These are phyloP conservation scores for Oryzias javanicus DNA, from an alignment of 2,113 vertebrate species.

Conservation along the genomic window DNA sequence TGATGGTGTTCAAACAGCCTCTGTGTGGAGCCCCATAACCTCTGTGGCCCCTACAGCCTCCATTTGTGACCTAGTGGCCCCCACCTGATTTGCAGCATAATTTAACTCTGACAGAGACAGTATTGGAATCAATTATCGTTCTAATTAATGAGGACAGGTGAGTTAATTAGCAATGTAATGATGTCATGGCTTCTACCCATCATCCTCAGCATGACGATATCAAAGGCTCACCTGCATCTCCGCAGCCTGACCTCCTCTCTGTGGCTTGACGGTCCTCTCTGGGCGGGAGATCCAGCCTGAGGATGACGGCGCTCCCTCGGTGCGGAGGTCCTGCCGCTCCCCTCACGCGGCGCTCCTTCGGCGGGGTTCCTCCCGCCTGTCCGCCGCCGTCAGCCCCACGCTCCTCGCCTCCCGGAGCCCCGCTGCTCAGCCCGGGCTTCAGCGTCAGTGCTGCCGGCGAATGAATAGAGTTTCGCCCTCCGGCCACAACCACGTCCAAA, in stretches of 20 bases:
- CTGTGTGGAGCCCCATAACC: neutral
- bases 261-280: neutral
- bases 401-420: neutral
- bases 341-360: slow-evolving; percentile 4
- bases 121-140: neutral
- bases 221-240: slow-evolving; percentile 45
- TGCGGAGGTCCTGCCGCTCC: neutral
- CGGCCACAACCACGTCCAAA: slow-evolving; percentile 19
- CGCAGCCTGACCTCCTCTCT: slow-evolving; percentile 1
- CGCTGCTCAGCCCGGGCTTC: neutral
- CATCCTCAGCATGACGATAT: neutral
- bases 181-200: neutral
- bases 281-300: too few species aligned
- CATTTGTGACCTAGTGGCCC: neutral
- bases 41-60: neutral
- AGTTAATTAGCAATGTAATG: neutral
- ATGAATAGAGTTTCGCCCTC: neutral
- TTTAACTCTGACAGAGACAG: too few species aligned
- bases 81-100: neutral
- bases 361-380: neutral
- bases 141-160: slow-evolving; percentile 1
- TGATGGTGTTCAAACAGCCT: too few species aligned
- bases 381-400: slow-evolving; percentile 7
- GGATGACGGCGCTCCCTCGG: too few species aligned
- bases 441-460: neutral